Conservation (phyloP, 2,113 vertebrate species). For the Tapirus terrestris region DNA sequence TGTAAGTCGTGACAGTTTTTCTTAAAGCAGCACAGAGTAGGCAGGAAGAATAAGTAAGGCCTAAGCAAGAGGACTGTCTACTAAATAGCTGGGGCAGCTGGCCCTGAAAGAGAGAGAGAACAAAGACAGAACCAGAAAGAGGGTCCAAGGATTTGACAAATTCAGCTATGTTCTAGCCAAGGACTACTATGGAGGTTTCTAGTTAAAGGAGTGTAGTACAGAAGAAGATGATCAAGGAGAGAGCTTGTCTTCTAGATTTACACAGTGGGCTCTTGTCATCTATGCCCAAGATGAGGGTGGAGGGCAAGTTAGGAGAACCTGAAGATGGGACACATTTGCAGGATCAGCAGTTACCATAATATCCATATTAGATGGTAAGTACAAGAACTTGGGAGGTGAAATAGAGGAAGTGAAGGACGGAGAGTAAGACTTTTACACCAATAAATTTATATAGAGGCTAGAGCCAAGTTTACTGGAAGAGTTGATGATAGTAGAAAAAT, state of each 20-base stretch:
- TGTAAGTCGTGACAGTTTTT: background rate
- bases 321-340: background rate
- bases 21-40: background rate
- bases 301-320: background rate
- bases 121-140: background rate
- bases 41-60: background rate
- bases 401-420: background rate
- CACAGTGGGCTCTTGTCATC: background rate
- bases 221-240: background rate
- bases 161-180: background rate
- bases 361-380: background rate
- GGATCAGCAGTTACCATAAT: background rate
- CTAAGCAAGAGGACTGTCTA: background rate
- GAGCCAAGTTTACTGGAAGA: background rate
- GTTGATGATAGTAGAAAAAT: background rate
- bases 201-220: background rate
- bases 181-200: background rate
- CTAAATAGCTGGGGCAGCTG: background rate
- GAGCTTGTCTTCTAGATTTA: too few species aligned
- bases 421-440: background rate
- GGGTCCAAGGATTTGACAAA: background rate
- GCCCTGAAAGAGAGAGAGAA: background rate
- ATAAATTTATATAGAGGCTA: background rate
- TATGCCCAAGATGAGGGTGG: background rate
- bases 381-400: background rate